These are phyloP conservation scores for Caenorhabditis sp. DNA, from an alignment of 2,888 invertebrate species.

Conservation along the genomic window DNA sequence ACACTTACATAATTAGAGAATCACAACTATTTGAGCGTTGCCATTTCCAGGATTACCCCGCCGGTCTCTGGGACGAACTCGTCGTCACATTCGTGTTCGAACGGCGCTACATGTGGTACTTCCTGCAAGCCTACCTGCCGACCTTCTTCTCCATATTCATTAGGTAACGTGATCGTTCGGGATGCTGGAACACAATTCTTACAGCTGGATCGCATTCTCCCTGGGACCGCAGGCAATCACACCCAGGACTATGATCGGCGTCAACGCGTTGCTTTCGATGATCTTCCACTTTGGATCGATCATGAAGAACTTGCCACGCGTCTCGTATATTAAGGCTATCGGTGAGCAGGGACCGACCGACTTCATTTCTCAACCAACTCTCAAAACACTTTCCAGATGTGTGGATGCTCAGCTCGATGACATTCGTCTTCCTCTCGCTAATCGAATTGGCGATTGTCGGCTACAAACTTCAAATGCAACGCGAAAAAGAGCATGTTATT, in stretches of 20 bases:
- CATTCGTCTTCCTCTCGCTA: conserved; percentile 68
- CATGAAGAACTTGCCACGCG: conserved; percentile 69
- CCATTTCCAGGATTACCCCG: conserved; percentile 57
- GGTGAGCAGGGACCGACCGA: conserved; percentile 30
- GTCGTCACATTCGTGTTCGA: conserved; percentile 65
- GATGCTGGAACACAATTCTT: too few relatives aligned
- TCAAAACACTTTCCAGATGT: conserved; percentile 62
- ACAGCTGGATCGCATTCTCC: conserved; percentile 71
- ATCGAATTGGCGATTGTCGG: conserved; percentile 69
- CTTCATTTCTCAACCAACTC: neutral
- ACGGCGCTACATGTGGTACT: conserved; percentile 68
- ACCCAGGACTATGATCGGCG: conserved; percentile 71
- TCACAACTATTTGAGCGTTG: too few relatives aligned
- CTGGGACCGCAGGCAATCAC: conserved; percentile 70
- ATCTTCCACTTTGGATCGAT: conserved; percentile 71
- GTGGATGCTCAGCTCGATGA: conserved; percentile 72
- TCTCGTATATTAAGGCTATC: conserved; percentile 69
- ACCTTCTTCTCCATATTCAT: conserved; percentile 73
- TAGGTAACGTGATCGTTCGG: conserved; percentile 49
- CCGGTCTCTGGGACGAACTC: conserved; percentile 68
- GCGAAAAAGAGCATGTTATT: conserved; percentile 35
- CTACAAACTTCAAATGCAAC: conserved; percentile 47
- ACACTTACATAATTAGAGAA: too few relatives aligned
- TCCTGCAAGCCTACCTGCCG: conserved; percentile 70
- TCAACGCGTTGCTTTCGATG: conserved; percentile 71